Evolutionary conservation across 2,113 vertebrate species (phyloP).

Genomic region (Nothocercus nigrocapillus): DNA sequence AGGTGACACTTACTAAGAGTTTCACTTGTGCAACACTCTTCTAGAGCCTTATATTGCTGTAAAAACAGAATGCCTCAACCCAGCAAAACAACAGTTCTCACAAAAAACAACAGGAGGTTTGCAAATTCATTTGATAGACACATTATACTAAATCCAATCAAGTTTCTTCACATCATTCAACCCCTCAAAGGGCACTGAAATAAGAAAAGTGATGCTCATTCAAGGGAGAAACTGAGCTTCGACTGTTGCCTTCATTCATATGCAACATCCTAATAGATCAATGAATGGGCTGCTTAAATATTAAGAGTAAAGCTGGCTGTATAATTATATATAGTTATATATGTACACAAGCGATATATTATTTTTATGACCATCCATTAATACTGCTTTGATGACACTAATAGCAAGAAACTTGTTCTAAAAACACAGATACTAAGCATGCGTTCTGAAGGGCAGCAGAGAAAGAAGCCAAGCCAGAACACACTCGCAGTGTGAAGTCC

Average conservation of each 20-base stretch:
- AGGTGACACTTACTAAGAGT: neutral
- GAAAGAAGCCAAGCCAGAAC: neutral
- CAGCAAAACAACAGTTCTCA: slow-evolving; percentile 32
- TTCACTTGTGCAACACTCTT: neutral
- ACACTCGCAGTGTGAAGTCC: neutral
- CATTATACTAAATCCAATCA: slow-evolving; percentile 39
- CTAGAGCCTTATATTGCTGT: slow-evolving; percentile 51
- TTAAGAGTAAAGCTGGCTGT: neutral
- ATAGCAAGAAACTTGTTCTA: neutral
- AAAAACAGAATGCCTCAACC: slow-evolving; percentile 54
- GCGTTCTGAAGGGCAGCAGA: neutral
- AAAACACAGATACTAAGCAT: neutral
- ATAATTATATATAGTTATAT: neutral
- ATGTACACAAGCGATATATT: neutral
- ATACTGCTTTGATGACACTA: neutral
- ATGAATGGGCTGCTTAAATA: neutral
- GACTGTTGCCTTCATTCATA: neutral
- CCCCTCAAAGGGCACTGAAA: neutral
- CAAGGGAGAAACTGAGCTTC: neutral
- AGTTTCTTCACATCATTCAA: slow-evolving; percentile 40
- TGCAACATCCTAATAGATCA: neutral
- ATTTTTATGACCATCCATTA: neutral
- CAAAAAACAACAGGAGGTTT: neutral
- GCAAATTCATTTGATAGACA: no score
- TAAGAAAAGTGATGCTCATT: neutral